Evolutionary conservation across 2,113 vertebrate species (phyloP).

Genomic region (Rhinichthys klamathensis): DNA sequence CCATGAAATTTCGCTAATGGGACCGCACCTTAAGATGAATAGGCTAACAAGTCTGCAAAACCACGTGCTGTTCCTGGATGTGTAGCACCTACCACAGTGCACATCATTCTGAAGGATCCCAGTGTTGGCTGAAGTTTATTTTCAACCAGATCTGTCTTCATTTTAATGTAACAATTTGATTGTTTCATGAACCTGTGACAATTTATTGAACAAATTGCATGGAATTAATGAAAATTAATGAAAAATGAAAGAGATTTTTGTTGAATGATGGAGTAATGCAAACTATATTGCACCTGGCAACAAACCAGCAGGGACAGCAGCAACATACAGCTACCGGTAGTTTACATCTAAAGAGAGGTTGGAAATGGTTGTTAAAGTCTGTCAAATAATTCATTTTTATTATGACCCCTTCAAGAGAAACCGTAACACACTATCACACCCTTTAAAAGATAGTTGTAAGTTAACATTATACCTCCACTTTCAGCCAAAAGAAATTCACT

Average conservation of each 20-base stretch:
- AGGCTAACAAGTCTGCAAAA: background rate
- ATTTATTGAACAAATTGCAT: background rate
- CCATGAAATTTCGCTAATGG: background rate
- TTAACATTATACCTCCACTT: slow-evolving; percentile 37
- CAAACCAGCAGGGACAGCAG: background rate
- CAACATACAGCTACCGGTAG: background rate
- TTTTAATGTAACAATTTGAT: background rate
- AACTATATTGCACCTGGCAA: background rate
- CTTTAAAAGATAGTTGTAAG: background rate
- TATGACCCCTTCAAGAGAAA: background rate
- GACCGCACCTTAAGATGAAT: background rate
- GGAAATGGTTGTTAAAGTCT: background rate
- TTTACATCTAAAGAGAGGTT: background rate
- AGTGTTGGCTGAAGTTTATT: background rate
- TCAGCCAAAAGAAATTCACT: slow-evolving; percentile 10
- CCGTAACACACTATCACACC: background rate
- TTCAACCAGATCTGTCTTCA: background rate
- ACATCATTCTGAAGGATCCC: background rate
- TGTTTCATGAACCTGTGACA: background rate
- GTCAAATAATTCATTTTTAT: background rate
- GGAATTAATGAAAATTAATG: too few species aligned
- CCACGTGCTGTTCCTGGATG: background rate
- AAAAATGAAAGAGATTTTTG: background rate
- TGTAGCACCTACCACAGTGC: background rate
- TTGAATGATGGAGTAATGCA: background rate